Evolutionary conservation across 2,797 vertebrate species (phyloP).

Genomic region (Falco biarmicus): DNA sequence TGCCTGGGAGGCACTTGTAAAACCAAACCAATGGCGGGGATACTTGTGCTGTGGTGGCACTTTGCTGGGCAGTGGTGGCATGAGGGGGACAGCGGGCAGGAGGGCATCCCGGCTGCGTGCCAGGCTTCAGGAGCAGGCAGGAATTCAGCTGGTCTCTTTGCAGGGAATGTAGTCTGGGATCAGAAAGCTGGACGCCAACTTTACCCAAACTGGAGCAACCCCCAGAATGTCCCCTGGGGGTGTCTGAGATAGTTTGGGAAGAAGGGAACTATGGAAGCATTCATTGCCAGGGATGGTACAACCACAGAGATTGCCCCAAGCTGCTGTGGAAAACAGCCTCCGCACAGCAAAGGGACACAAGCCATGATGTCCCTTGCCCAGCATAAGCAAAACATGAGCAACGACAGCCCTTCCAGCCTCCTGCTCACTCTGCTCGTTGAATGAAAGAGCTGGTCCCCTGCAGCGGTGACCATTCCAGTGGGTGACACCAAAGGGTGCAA

Average conservation of each 20-base stretch:
- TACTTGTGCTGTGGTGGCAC: not conserved
- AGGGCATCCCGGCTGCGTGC: rapidly evolving
- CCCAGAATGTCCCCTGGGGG: not conserved
- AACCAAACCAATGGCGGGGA: not conserved
- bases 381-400: not conserved
- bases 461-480: rapidly evolving
- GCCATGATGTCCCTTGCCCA: not conserved
- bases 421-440: not conserved
- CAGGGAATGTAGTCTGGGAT: not conserved
- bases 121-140: not conserved
- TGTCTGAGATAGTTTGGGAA: not conserved
- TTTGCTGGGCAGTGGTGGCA: not conserved
- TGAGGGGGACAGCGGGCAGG: rapidly evolving
- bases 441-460: not conserved
- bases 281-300: not conserved
- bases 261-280: rapidly evolving
- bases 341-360: not conserved
- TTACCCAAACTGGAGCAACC: not conserved
- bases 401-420: not conserved
- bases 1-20: not conserved
- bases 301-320: not conserved
- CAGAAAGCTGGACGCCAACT: not conserved
- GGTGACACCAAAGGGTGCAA: not conserved
- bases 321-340: not conserved
- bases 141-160: not conserved